A percentile compares a stretch with the other conserved stretches of the same genome.
These are phyloP conservation scores for Euproctis similis DNA, from an alignment of 2,888 invertebrate genomes.

Conservation along the genomic window DNA sequence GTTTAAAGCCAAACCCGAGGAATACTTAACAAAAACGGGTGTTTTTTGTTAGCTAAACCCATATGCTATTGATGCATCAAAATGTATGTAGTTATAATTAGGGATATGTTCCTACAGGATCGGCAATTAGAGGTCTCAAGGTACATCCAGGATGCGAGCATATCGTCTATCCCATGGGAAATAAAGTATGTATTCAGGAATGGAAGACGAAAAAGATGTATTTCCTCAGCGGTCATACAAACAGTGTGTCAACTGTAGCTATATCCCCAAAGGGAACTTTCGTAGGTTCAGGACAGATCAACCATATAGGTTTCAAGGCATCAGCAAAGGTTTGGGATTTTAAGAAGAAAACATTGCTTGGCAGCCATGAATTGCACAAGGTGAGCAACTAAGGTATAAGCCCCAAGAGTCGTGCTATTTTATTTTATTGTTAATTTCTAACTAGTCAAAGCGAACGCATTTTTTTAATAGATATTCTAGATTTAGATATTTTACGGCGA, in stretches of 20 bases:
- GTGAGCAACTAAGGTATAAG: too few species aligned
- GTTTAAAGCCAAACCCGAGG: too few species aligned
- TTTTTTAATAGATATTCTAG: too few species aligned
- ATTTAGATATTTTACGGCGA: too few species aligned
- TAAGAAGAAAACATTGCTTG: slow-evolving; percentile 75
- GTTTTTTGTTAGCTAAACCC: too few species aligned
- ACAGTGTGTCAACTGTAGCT: slow-evolving; percentile 85
- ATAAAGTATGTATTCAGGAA: slow-evolving; percentile 83
- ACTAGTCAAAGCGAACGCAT: too few species aligned
- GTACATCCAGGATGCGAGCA: slow-evolving; percentile 83
- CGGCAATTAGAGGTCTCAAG: slow-evolving; percentile 76
- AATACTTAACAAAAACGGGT: too few species aligned
- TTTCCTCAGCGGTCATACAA: slow-evolving; percentile 87
- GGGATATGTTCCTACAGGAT: slow-evolving; percentile 45
- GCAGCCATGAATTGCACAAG: slow-evolving; percentile 89
- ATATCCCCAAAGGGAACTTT: slow-evolving; percentile 84
- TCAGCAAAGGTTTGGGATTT: slow-evolving; percentile 93
- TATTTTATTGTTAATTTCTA: too few species aligned
- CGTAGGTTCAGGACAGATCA: slow-evolving; percentile 92
- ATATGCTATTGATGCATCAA: too few species aligned
- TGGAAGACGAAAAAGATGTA: slow-evolving; percentile 81
- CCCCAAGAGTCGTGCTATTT: too few species aligned
- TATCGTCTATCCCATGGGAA: slow-evolving; percentile 85
- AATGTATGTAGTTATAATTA: too few species aligned
- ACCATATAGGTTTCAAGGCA: slow-evolving; percentile 93